Evolutionary conservation across 2,113 vertebrate species (phyloP), one percentile per base, ranked within the genome.

Genomic region (Siniperca knerii): DNA sequence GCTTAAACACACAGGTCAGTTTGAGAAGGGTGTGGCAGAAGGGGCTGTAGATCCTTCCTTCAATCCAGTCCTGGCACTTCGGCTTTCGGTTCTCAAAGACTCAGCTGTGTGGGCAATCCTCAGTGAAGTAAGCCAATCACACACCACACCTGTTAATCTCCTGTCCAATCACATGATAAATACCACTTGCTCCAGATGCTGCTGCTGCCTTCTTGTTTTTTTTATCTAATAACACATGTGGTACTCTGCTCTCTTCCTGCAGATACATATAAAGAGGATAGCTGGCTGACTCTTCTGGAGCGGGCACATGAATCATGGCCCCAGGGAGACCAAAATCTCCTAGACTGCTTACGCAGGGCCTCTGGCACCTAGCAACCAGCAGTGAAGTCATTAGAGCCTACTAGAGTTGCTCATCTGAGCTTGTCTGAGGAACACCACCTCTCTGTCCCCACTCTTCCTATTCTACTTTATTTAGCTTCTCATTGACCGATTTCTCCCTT

Each of bases 221-320:
- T 33, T 6, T 20, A 52, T 65, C 37, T 33, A 55, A 9, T 77
- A 42, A 81, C 74, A 40, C 29, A 13, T n/a, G 33, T 81, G 52
- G 42, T 84, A 74, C 90, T 86, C 79, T 85, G 65, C 75, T 95
- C 92, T 92, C 93, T 83, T 90, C 21, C 95, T 96, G 91, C 95
- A 99, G 98, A 97, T 99, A 90, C 98, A 99, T 92, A 98, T 99
- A 95, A 99, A 99, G 96, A 98, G 97, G 93, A 85, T 96, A 87
- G 93, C 97, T 92, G 97, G 96, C 82, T 97, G 96, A 98, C 64
- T 70, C 48, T 42, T 79, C 68, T 40, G 60, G 83, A 79, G 74
- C 69, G 80, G 44, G 75, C 23, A 79, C 77, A 80, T 90, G 83
- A 90, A 66, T 92, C 87, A 79, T 74, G 84, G 82, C 74, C 87